Conservation (phyloP, 2,113 vertebrate species). For the Neodontobutis hainanensis region DNA sequence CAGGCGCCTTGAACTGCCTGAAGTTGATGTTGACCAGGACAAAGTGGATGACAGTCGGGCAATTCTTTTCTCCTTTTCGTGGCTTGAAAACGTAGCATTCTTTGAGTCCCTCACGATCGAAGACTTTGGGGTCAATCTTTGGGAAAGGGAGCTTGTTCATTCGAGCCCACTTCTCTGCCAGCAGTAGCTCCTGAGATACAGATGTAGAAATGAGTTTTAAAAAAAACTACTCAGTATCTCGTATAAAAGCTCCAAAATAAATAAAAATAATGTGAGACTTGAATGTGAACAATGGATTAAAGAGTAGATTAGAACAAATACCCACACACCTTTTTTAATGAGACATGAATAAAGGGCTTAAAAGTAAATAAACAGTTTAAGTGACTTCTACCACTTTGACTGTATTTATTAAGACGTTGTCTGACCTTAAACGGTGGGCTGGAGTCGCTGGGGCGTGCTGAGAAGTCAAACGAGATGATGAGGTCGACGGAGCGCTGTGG, state of each 20-base stretch:
- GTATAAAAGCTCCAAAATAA: too few species aligned
- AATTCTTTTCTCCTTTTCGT: slow-evolving; percentile 89
- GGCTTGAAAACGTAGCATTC: slow-evolving; percentile 98
- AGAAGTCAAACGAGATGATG: slow-evolving; percentile 97
- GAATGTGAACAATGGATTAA: too few species aligned
- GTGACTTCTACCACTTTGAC: too few species aligned
- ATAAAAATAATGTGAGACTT: too few species aligned
- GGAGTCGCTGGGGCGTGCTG: slow-evolving; percentile 92
- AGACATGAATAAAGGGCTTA: too few species aligned
- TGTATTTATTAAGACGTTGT: neutral
- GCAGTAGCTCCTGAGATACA: slow-evolving; percentile 83
- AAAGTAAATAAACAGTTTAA: too few species aligned
- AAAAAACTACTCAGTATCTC: too few species aligned
- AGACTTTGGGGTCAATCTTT: slow-evolving; percentile 96
- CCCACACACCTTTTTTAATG: too few species aligned
- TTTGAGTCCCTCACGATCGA: slow-evolving; percentile 95
- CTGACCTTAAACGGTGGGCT: slow-evolving; percentile 96
- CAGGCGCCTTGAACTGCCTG: slow-evolving; percentile 91
- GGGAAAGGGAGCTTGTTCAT: slow-evolving; percentile 99
- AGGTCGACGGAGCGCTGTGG: slow-evolving; percentile 90
- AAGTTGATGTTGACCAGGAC: slow-evolving; percentile 97
- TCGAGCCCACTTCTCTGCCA: slow-evolving; percentile 97
- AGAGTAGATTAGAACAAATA: too few species aligned
- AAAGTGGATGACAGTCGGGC: slow-evolving; percentile 95
- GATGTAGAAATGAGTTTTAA: too few species aligned